Evolutionary conservation across 2,888 invertebrate genomes (phyloP), one percentile per base, ranked within the genome.

Genomic region (Ommatoiulus sabulosus): DNA sequence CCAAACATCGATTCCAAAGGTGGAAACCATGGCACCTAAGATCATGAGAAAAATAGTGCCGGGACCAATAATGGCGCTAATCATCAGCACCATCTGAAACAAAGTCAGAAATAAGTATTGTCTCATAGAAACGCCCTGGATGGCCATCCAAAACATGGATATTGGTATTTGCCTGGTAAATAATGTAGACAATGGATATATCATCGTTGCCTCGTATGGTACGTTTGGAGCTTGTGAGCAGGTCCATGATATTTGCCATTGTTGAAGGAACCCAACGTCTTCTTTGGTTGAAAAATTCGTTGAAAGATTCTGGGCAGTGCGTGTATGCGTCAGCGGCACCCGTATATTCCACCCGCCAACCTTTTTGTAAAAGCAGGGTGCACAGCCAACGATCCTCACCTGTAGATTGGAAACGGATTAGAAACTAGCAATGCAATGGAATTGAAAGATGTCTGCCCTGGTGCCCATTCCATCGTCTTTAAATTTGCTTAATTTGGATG

Each of bases 31-130:
- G 0, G 97, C 96, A 43, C 97, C 97, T 43, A 96, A 95, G 92
- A 97, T 94, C 95, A 97, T 96, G 44, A 96, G 94, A 92, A 96
- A 96, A 90, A 96, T 96, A 0, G 96, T 96, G 20, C 96, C 97
- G 0, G 97, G 97, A 0, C 97, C 97, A 88, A 97, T 93, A 35
- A 97, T 93, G 6, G 97, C 96, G 63, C 96, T 96, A 85, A 95
- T 93, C 94, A 96, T 94, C 91, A 96, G 92, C 92, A 95, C 92
- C 94, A n/a, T 92, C 92, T 24, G 84, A 88, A 72, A 87, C n/a
- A n/a, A n/a, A n/a, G n/a, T n/a, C n/a, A n/a, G n/a, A n/a, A n/a
- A n/a, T n/a, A n/a, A n/a, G n/a, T n/a, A n/a, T n/a, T n/a, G n/a
- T n/a, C n/a, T n/a, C n/a, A 88, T 7, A 57, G 4, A 52, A 35